Base-by-base conservation (phyloP, 2,797 vertebrate genomes). In the Okamejei kenojei region DNA sequence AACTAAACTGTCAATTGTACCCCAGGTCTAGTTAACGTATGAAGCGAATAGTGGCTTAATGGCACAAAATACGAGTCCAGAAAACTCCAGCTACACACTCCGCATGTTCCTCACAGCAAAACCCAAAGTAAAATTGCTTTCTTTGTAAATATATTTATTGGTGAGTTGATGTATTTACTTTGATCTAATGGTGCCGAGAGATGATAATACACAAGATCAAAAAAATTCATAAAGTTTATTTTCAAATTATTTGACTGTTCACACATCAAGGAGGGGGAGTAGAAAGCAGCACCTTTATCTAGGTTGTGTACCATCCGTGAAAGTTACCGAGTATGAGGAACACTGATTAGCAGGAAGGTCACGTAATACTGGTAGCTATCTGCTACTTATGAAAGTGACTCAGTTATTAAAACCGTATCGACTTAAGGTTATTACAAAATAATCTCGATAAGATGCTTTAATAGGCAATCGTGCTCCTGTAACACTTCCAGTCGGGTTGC, bases 221-320 rank as follows among this genome's bases (percentile, higher is more conserved):
- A 94, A n/a, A 93, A 93, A 93, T 94, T 92, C 78, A 93, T 65
- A 68, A n/a, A 93, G 93, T 93, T 93, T 93, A 93, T n/a, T 93
- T 93, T 82, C 93, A 91, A 92, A 93, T 93, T 93, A 94, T n/a
- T 94, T 94, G 94, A 93, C 93, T 74, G 93, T 94, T 93, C 91
- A 54, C 23, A 92, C 71, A n/a, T 93, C 91, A 94, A 54, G 38
- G 23, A 9, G n/a, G 23, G 13, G 38, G 35, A 45, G 15, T 86
- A 63, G 93, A 93, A 84, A 93, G 91, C 84, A 93, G 80, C 38
- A 35, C 84, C 88, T 93, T 94, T 93, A 94, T 94, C 94, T 94
- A 61, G 81, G 65, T 76, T 94, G 94, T n/a, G 94, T 94, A 94
- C 94, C 94, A 94, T 94, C 94, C 93, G 94, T 94, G 94, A 94